Evolutionary conservation across 1,140 invertebrate species (phyloP), one percentile per base, ranked within the genome.

Genomic region (Dolichoris vasculosae): DNA sequence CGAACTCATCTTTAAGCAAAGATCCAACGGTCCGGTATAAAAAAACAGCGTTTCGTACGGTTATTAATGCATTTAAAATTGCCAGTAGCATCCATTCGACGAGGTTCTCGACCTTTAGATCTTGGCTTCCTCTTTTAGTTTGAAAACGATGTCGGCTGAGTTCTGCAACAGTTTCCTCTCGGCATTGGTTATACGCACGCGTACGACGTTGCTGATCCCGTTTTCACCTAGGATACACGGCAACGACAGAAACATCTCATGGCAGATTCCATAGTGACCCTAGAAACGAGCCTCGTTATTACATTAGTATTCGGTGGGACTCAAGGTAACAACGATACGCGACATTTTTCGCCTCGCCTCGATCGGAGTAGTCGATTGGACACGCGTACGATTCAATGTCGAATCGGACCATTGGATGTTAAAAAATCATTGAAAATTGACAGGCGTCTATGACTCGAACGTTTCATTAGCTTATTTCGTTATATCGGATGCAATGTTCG

Each of bases 191-290:
- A 95, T 92, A 1, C 93, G 92, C 89, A 95, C 93, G 77, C 94
- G 92, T 7, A 95, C 89, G 40, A 95, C 90, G 82, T 95, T 92
- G n/a, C 92, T 93, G 76, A 95, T 88, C 13, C 95, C 95, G 84
- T 93, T 93, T 55, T 94, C 93, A 17, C 95, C 95, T 30, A 95
- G 71, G 15, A 93, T 90, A 78, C 94, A 94, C 9, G 95, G 95
- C n/a, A 96, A 88, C 0, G 94, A 95, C 26, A 95, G 89, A 87
- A 94, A 95, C 30, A 95, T 92, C 43, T 96, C 95, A 9, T 94
- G 87, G n/a, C 93, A 91, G 78, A 96, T 93, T 23, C 93, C 94
- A 86, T 95, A 94, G 67, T 95, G 92, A 43, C 94, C 94, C 95
- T 95, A 82, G 0, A 46, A 6, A 55, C 30, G 4, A 71, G 6